Percentiles rank a stretch among this genome's conserved stretches.
These are phyloP conservation scores for Bicyclus anynana DNA, from an alignment of 1,140 invertebrate genomes.

Conservation along the genomic window DNA sequence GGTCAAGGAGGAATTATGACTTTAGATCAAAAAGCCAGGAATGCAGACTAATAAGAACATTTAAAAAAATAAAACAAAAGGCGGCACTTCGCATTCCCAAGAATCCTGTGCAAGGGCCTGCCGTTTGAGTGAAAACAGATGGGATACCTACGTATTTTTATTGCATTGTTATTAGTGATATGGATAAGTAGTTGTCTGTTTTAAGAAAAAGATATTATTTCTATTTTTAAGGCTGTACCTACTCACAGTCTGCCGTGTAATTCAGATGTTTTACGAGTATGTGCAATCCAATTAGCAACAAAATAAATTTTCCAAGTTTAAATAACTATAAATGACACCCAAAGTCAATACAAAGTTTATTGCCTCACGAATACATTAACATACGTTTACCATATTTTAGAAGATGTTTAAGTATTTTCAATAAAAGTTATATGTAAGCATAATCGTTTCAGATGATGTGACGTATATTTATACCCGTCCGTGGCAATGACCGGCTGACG, in stretches of 20 bases:
- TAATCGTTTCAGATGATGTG: conserved; percentile 52
- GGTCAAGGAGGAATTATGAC: too few species aligned
- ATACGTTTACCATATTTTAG: conserved; percentile 13
- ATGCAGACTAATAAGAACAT: too few species aligned
- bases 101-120: too few species aligned
- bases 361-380: conserved; percentile 7
- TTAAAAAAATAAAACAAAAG: too few species aligned
- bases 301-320: not conserved
- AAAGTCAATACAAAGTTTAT: conserved; percentile 2
- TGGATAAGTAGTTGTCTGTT: too few species aligned
- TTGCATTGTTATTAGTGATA: too few species aligned
- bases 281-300: not conserved
- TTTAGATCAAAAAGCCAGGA: too few species aligned
- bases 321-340: not conserved
- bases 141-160: too few species aligned
- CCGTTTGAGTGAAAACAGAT: too few species aligned
- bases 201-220: too few species aligned
- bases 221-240: too few species aligned
- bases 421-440: conserved; percentile 19
- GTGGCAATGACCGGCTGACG: conserved; percentile 70
- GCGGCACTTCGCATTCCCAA: too few species aligned
- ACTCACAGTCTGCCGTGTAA: not conserved
- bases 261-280: not conserved
- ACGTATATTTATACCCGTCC: conserved; percentile 70
- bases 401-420: conserved; percentile 8